Base-by-base conservation (phyloP, 2,888 invertebrate genomes). In the Cataglyphis rosenhaueri region DNA sequence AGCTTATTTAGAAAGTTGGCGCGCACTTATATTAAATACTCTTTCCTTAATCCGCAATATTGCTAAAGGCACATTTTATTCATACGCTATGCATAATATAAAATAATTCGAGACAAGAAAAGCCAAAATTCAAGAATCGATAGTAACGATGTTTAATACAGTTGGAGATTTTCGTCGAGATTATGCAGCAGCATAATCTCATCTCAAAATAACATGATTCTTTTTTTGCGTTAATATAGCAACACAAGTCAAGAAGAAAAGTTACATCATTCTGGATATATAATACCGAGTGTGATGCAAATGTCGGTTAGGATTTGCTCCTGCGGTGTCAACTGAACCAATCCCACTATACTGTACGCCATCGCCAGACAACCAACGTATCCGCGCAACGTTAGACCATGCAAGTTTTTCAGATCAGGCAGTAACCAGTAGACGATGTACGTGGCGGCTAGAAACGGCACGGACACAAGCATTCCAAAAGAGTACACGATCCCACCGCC, bases 341-440 rank as follows among this genome's bases (percentile, higher is more conserved):
- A 82, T 6, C 89, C 84, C 15, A 94, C 87, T 9, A 88, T 52
- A 18, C 86, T 68, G 84, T 92, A 94, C 12, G 92, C 93, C 25
- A 91, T 35, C 70, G 90, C 84, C 59, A 94, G 85, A 5, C 89
- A 87, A 29, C 87, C 88, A 3, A 93, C 89, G 85, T 94, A 93
- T 61, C 89, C 89, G 79, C 93, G 91, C 12, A 94, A 86, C 0
- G 91, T 92, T 18, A 82, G 79, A 0, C 94, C 94, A 61, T 94
- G 94, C 25, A 94, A 86, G 74, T 93, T 94, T 79, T 88, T 88
- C 68, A 94, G 85, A 66, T 93, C 92, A 2, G 93, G 92, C 1
- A 94, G 81, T 9, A 93, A 65, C n/a, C 88, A 87, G 78, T 94
- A 94, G 52, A 93, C 90, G 55, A 93, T 15, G 48, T 93, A 90